Evolutionary conservation across 2,797 vertebrate species (phyloP).

Genomic region (Apogon hyalosoma): DNA sequence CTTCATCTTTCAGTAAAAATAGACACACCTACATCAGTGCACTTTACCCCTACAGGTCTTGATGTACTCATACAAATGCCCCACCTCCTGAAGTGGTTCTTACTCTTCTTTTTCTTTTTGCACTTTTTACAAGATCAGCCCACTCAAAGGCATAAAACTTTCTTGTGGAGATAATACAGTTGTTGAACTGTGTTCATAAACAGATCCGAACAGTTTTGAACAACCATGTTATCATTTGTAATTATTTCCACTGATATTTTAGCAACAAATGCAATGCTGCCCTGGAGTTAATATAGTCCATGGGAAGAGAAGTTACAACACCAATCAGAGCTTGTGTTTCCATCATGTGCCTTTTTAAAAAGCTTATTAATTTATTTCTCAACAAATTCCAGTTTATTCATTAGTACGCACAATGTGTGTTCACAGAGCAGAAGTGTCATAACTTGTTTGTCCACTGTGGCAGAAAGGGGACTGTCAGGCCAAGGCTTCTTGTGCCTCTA

Average conservation of each 20-base stretch:
- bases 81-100: constrained; percentile 2
- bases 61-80: constrained; percentile 16
- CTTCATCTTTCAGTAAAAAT: constrained; percentile 8
- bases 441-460: constrained; percentile 31
- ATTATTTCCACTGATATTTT: no score
- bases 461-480: constrained; percentile 13
- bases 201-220: neutral
- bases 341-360: neutral
- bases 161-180: neutral
- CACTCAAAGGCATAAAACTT: neutral
- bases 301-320: no score
- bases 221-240: no score
- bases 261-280: no score
- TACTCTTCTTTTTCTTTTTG: neutral
- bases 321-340: neutral
- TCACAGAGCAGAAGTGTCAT: constrained; percentile 7
- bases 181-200: neutral
- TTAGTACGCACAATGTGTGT: constrained; percentile 3
- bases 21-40: neutral
- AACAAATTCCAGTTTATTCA: constrained; percentile 13
- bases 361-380: neutral
- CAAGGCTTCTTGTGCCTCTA: constrained; percentile 21
- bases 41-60: constrained; percentile 4
- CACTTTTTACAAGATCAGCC: constrained; percentile 1
- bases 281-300: no score